Evolutionary conservation across 2,113 vertebrate genomes (phyloP).

Genomic region (Apteryx owenii): DNA sequence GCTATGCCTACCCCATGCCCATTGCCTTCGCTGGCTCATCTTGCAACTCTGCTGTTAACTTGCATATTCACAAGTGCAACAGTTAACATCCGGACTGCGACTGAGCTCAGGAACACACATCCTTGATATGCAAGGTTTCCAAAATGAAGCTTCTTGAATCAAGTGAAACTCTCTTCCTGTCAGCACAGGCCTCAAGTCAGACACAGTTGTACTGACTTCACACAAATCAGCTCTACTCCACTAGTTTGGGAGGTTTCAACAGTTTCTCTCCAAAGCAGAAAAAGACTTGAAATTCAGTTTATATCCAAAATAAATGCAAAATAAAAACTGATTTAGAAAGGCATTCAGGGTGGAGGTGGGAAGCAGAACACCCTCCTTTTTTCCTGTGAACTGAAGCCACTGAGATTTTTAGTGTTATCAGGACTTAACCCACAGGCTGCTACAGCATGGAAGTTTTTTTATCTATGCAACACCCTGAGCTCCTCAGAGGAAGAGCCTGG

Average conservation of each 20-base stretch:
- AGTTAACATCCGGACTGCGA: background rate
- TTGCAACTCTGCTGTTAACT: background rate
- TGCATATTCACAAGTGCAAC: accelerated
- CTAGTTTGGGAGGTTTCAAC: background rate
- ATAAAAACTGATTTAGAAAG: background rate
- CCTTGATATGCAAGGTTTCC: background rate
- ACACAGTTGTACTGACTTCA: background rate
- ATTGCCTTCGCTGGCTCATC: background rate
- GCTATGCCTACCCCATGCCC: background rate
- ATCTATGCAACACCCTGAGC: background rate
- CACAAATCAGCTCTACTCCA: accelerated
- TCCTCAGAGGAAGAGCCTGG: accelerated
- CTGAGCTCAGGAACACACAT: background rate
- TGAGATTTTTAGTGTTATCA: accelerated
- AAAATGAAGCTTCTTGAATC: background rate
- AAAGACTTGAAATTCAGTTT: background rate
- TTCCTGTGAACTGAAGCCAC: background rate
- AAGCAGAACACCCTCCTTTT: accelerated
- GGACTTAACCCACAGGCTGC: background rate
- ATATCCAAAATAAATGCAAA: background rate
- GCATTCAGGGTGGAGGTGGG: background rate
- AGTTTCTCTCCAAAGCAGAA: background rate
- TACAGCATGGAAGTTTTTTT: background rate
- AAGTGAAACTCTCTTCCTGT: background rate
- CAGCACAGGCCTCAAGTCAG: background rate